These are phyloP conservation scores for Clivina fossor DNA, from an alignment of 2,888 invertebrate species.

Conservation along the genomic window DNA sequence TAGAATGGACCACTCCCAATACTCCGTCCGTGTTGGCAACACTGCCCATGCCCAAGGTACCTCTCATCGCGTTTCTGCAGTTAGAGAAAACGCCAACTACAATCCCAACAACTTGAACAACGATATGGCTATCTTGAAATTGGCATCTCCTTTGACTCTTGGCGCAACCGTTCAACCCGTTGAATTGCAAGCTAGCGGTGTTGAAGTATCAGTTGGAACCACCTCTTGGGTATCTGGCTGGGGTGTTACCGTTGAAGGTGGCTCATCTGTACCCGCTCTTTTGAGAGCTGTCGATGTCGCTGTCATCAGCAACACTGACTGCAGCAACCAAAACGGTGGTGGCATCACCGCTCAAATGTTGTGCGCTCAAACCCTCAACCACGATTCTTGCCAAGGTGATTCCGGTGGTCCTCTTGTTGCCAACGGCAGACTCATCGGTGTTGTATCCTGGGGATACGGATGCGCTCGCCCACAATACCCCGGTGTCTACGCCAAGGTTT, in stretches of 20 bases:
- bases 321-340: not conserved
- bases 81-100: constrained; percentile 1
- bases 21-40: constrained; percentile 6
- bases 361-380: constrained; percentile 8
- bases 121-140: constrained; percentile 17
- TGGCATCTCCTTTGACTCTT: not conserved
- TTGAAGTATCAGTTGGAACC: not conserved
- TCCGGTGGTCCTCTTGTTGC: constrained; percentile 14
- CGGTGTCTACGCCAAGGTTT: constrained; percentile 14
- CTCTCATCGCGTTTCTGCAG: not conserved
- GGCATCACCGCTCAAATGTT: constrained; percentile 5
- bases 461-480: constrained; percentile 18
- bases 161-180: not conserved
- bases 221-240: constrained; percentile 16
- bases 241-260: constrained; percentile 6
- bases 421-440: constrained; percentile 10
- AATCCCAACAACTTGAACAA: not conserved
- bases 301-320: constrained; percentile 3
- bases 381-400: constrained; percentile 18
- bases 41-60: not conserved
- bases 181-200: not conserved
- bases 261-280: not conserved
- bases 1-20: constrained; percentile 18
- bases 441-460: constrained; percentile 20
- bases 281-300: constrained; percentile 9